Evolutionary conservation across 2,888 invertebrate species (phyloP).

Genomic region (Rambutsinella grinnellia): DNA sequence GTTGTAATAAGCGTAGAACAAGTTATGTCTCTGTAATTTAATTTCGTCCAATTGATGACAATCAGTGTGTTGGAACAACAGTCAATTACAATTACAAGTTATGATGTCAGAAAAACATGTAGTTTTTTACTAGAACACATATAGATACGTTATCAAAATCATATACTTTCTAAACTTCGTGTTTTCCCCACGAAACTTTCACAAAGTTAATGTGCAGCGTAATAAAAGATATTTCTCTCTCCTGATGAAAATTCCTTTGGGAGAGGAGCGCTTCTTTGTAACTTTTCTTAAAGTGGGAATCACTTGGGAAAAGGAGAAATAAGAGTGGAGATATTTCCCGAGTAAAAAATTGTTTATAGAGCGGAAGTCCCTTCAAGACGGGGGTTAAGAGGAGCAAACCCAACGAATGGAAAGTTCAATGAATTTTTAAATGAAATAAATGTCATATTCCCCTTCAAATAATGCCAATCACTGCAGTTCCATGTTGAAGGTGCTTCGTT

Average conservation of each 20-base stretch:
- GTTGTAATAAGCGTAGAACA: too few relatives aligned
- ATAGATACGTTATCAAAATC: too few relatives aligned
- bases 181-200: background rate
- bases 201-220: background rate
- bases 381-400: too few relatives aligned
- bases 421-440: background rate
- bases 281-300: background rate
- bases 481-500: conserved; percentile 12
- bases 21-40: conserved; percentile 56
- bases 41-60: conserved; percentile 64
- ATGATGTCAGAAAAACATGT: background rate
- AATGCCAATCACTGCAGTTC: background rate
- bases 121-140: background rate
- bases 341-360: too few relatives aligned
- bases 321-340: too few relatives aligned
- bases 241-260: conserved; percentile 21
- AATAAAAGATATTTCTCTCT: conserved; percentile 1
- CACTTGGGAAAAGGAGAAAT: conserved; percentile 1
- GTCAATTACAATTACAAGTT: conserved; percentile 8
- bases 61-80: conserved; percentile 25
- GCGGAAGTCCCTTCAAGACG: too few relatives aligned
- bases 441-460: background rate
- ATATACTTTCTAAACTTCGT: background rate
- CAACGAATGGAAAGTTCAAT: background rate
- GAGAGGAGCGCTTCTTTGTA: background rate